Evolutionary conservation across 2,797 vertebrate genomes (phyloP).

Genomic region (Tiaroga cobitis): DNA sequence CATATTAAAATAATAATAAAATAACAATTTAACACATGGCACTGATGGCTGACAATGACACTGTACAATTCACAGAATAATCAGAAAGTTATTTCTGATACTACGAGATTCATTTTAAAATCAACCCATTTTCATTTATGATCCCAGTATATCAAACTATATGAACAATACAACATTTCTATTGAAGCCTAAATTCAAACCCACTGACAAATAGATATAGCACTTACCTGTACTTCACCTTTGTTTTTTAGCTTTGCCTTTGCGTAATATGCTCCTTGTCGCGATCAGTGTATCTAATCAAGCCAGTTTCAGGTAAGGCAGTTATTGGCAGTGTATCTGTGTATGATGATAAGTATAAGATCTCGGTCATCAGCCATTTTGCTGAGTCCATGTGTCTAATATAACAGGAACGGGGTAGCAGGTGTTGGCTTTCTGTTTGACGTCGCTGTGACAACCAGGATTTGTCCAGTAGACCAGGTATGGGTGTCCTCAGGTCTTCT

Average conservation of each 20-base stretch:
- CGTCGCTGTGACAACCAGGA: conserved; percentile 52
- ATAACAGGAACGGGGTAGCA: conserved; percentile 6
- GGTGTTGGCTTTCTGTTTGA: conserved; percentile 54
- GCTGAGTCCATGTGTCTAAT: conserved; percentile 19
- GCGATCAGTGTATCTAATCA: too few relatives aligned
- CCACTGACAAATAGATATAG: background rate
- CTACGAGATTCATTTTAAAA: background rate
- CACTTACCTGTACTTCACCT: conserved; percentile 9
- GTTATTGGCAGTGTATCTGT: background rate
- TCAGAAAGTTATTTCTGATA: background rate
- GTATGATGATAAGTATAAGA: background rate
- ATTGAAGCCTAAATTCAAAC: background rate
- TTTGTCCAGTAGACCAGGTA: conserved; percentile 8
- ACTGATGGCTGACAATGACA: background rate
- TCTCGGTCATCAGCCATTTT: conserved; percentile 18
- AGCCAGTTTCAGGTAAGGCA: background rate
- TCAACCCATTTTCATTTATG: background rate
- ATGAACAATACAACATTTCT: background rate
- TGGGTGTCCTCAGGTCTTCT: conserved; percentile 22
- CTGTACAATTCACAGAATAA: background rate
- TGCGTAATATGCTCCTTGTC: background rate
- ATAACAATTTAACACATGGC: background rate
- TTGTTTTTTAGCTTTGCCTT: background rate
- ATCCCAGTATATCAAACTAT: background rate
- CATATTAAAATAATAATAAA: background rate